phyloP scores from a whole-genome alignment of 2,888 invertebrate genomes.

The Cryptocheilus praepositus region DNA sequence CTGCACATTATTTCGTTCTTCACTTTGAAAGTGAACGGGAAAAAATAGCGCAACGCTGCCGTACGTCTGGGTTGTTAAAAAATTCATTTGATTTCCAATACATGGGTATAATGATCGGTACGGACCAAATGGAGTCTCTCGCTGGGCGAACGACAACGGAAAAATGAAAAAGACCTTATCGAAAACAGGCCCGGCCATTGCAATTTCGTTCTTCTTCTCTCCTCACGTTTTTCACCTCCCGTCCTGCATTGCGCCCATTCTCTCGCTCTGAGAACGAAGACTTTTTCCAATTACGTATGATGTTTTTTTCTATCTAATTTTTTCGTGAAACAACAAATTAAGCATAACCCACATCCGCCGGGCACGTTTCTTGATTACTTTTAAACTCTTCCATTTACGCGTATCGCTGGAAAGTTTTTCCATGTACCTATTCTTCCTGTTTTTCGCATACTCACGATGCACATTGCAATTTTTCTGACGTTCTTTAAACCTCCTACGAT shows the following conservation, averaged over 20 bases:
- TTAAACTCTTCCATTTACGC: conserved; percentile 48
- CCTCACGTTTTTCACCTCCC: conserved; percentile 11
- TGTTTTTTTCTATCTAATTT: conserved; percentile 34
- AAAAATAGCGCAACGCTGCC: conserved; percentile 7
- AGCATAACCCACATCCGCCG: conserved; percentile 53
- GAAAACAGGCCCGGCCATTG: conserved; percentile 32
- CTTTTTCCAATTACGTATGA: conserved; percentile 36
- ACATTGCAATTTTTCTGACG: too few relatives aligned
- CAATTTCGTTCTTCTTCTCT: conserved; percentile 5
- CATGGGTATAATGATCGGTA: conserved; percentile 28
- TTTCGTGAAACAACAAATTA: conserved; percentile 52
- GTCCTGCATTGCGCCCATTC: conserved; percentile 5
- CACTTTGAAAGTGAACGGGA: conserved; percentile 23
- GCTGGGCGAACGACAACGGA: conserved; percentile 1
- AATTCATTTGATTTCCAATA: conserved; percentile 44
- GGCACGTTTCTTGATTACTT: conserved; percentile 55
- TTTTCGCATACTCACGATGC: too few relatives aligned
- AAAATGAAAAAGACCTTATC: conserved; percentile 40
- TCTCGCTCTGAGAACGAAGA: conserved; percentile 39
- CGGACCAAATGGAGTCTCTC: not conserved
- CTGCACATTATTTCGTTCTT: conserved; percentile 2
- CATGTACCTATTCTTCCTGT: too few relatives aligned
- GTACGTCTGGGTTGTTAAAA: conserved; percentile 26
- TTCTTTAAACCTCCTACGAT: too few relatives aligned
- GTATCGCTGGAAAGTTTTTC: conserved; percentile 43